Conservation (phyloP, 2,113 vertebrate genomes). For the Brachionichthys hirsutus region DNA sequence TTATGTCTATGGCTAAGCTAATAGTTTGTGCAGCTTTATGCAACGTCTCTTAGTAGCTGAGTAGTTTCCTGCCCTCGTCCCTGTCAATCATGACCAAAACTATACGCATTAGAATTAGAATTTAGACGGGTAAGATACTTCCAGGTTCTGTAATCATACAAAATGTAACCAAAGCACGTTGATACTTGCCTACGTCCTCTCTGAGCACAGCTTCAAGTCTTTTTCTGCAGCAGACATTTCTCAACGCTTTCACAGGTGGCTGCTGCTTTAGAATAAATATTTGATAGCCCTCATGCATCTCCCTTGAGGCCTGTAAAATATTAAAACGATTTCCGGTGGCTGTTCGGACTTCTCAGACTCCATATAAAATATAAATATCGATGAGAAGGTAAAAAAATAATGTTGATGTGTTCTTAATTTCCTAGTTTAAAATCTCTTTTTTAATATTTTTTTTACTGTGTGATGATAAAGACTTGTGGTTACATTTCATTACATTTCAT, state of each 20-base stretch:
- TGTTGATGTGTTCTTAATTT: neutral
- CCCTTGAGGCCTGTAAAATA: conserved; percentile 71
- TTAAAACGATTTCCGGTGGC: conserved; percentile 68
- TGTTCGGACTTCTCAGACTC: conserved; percentile 32
- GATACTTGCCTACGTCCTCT: conserved; percentile 27
- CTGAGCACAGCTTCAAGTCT: conserved; percentile 17
- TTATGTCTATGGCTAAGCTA: too few species aligned
- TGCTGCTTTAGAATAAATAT: conserved; percentile 69
- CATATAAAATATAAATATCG: conserved; percentile 1
- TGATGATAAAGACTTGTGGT: neutral
- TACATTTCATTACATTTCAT: neutral
- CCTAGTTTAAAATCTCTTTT: neutral
- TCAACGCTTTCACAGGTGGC: conserved; percentile 62
- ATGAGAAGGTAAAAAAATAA: neutral
- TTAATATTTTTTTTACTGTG: neutral
- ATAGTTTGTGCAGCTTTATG: too few species aligned
- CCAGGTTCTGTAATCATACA: neutral
- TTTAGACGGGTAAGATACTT: too few species aligned
- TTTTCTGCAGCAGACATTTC: conserved; percentile 47
- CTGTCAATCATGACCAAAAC: too few species aligned
- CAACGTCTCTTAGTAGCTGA: too few species aligned
- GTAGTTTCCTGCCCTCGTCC: too few species aligned
- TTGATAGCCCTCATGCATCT: conserved; percentile 70
- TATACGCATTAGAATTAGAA: too few species aligned
- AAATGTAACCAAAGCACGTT: neutral